These are phyloP conservation scores for Microchirus variegatus DNA, from an alignment of 2,797 vertebrate species.

Conservation along the genomic window DNA sequence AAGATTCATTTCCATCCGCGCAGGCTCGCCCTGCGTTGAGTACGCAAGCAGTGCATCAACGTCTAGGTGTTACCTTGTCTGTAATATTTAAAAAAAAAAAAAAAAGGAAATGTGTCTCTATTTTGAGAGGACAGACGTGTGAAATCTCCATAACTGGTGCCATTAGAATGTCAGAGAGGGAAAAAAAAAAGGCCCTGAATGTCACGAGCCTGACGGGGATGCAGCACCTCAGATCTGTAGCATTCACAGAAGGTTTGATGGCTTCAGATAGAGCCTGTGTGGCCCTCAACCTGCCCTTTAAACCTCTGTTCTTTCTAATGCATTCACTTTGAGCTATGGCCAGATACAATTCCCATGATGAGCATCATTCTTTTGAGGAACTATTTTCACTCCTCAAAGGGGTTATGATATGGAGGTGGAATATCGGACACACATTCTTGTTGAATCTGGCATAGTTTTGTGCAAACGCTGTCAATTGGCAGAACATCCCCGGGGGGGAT, in stretches of 20 bases:
- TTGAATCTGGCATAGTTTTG: slow-evolving; percentile 63
- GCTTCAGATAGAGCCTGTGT: slow-evolving; percentile 50
- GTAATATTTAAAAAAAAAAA: slow-evolving; percentile 68
- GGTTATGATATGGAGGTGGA: slow-evolving; percentile 19
- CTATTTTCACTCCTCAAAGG: slow-evolving; percentile 52
- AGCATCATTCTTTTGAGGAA: slow-evolving; percentile 50
- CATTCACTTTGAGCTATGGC: slow-evolving; percentile 60
- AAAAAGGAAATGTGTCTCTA: slow-evolving; percentile 44
- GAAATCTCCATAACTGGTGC: slow-evolving; percentile 70
- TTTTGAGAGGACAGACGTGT: slow-evolving; percentile 52
- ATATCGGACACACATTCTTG: slow-evolving; percentile 48
- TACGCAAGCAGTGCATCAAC: slow-evolving; percentile 46
- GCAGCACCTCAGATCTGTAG: slow-evolving; percentile 36
- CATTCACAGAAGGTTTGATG: slow-evolving; percentile 53
- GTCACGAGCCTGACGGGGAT: slow-evolving; percentile 61
- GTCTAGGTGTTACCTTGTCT: slow-evolving; percentile 47
- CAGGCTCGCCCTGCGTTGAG: slow-evolving; percentile 50
- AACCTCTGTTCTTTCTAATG: slow-evolving; percentile 55
- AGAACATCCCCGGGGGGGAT: slow-evolving; percentile 55
- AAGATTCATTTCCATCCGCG: slow-evolving; percentile 56
- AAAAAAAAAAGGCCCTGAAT: slow-evolving; percentile 60
- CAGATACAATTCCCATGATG: slow-evolving; percentile 53
- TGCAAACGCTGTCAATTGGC: slow-evolving; percentile 53
- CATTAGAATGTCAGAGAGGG: slow-evolving; percentile 67
- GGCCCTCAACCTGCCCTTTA: slow-evolving; percentile 60